Percentiles rank a stretch among this genome's conserved stretches.
Evolutionary conservation across 2,888 invertebrate genomes (phyloP).

Genomic region (Dascillus cervinus): DNA sequence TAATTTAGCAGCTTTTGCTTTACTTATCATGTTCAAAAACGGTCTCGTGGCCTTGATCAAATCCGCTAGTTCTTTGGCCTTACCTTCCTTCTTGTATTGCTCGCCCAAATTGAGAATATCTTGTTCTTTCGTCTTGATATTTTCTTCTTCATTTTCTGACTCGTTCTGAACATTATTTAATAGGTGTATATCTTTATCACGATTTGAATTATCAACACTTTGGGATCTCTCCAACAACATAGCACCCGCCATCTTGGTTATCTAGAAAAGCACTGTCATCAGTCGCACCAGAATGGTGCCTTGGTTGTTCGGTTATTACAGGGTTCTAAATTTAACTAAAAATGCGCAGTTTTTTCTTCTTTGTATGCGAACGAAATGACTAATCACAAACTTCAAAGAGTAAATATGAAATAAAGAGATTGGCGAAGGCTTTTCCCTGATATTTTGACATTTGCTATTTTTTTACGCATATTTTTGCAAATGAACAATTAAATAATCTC

Average conservation of each 20-base stretch:
- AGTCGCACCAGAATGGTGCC: no score
- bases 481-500: no score
- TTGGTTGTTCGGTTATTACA: not conserved
- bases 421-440: not conserved
- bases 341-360: not conserved
- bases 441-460: no score
- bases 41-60: conserved; percentile 93
- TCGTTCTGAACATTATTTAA: conserved; percentile 68
- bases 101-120: conserved; percentile 89
- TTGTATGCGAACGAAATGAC: not conserved
- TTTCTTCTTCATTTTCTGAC: conserved; percentile 77
- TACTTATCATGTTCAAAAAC: conserved; percentile 90
- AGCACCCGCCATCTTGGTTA: conserved; percentile 74
- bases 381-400: not conserved
- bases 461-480: no score
- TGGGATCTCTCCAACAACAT: conserved; percentile 83
- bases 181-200: conserved; percentile 66
- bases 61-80: conserved; percentile 85
- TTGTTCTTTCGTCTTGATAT: conserved; percentile 86
- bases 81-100: conserved; percentile 86
- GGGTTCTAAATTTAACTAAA: not conserved
- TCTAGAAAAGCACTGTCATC: conserved; percentile 45
- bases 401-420: not conserved
- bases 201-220: conserved; percentile 64
- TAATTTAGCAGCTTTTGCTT: conserved; percentile 98